A percentile compares a stretch with the other conserved stretches of the same genome.
phyloP scores from a whole-genome alignment of 2,888 invertebrate genomes.

The Agrilus cyanescens region DNA sequence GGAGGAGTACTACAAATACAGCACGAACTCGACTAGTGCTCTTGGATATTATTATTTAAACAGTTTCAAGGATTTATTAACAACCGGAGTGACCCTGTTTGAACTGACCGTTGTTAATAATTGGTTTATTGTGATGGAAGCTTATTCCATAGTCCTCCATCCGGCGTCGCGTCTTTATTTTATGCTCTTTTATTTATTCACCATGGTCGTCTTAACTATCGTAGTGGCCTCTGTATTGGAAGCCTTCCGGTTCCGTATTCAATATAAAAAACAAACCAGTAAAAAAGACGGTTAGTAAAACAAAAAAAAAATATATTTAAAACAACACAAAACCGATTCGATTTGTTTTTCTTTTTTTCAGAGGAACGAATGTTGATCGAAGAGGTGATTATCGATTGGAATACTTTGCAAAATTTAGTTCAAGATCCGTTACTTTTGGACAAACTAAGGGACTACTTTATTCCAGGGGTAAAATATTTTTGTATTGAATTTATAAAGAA shows the following conservation, averaged over 20 bases:
- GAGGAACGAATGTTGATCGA: constrained; percentile 68
- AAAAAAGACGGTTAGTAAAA: constrained; percentile 54
- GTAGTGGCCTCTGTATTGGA: constrained; percentile 83
- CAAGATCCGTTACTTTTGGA: constrained; percentile 42
- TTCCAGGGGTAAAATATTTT: constrained; percentile 30
- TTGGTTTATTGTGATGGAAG: constrained; percentile 89
- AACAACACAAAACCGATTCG: background rate
- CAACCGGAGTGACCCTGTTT: constrained; percentile 72
- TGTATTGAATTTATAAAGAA: too few species aligned
- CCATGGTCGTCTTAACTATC: constrained; percentile 84
- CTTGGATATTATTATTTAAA: constrained; percentile 81
- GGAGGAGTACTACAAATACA: constrained; percentile 69
- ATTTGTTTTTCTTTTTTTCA: constrained; percentile 25
- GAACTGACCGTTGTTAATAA: constrained; percentile 86
- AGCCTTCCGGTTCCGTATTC: constrained; percentile 77
- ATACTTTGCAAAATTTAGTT: constrained; percentile 47
- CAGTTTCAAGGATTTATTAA: constrained; percentile 60
- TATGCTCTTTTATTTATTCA: constrained; percentile 78
- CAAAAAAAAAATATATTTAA: constrained; percentile 1
- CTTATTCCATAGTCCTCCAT: constrained; percentile 57
- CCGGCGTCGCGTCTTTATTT: constrained; percentile 73
- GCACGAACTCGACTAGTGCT: constrained; percentile 51
- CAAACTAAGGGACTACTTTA: constrained; percentile 37
- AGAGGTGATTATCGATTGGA: constrained; percentile 61
- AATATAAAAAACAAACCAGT: constrained; percentile 70